Evolutionary conservation across 2,888 invertebrate species (phyloP), one percentile per base, ranked within the genome.

Genomic region (Homarus gammarus): DNA sequence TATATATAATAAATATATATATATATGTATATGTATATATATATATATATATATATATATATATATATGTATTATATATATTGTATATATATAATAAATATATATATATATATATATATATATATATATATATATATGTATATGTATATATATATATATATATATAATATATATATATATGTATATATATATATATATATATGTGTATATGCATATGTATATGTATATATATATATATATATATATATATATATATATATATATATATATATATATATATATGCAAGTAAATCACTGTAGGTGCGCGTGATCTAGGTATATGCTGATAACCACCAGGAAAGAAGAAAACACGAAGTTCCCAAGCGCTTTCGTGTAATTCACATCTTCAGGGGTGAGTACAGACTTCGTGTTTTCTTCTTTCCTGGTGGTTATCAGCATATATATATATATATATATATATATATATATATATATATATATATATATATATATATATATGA

Each of bases 31-130:
- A 64, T 64, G 64, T 40, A 49, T 77, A 44, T 77, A 40, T 77
- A 77, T 27, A 77, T 77, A 77, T 77, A 77, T 40, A 77, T 77
- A 49, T 38, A 77, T 77, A 77, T 77, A 49, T 77, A 77, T 77
- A 75, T 77, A 77, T 49, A 77, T 77, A 77, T 77, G 49, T 77
- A 77, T 77, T n/a, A n/a, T n/a, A n/a, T n/a, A n/a, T n/a, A n/a
- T n/a, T n/a, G 75, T 75, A 77, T 77, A 77, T 77, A 77, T 77
- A 77, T 77, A n/a, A 77, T 77, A 77, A 49, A 77, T 77, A 77
- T 77, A 44, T 77, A 77, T 77, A 77, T 75, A 75, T 75, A 75
- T 75, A 75, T 64, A 75, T 36, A 75, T 75, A 75, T 75, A 75
- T 38, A 75, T 75, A 75, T 75, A 75, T 75, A 75, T 75, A 75